A percentile compares a stretch with the other conserved stretches of the same genome.
phyloP scores from a whole-genome alignment of 1,140 invertebrate species.

The Pogonognathellus flavescens region DNA sequence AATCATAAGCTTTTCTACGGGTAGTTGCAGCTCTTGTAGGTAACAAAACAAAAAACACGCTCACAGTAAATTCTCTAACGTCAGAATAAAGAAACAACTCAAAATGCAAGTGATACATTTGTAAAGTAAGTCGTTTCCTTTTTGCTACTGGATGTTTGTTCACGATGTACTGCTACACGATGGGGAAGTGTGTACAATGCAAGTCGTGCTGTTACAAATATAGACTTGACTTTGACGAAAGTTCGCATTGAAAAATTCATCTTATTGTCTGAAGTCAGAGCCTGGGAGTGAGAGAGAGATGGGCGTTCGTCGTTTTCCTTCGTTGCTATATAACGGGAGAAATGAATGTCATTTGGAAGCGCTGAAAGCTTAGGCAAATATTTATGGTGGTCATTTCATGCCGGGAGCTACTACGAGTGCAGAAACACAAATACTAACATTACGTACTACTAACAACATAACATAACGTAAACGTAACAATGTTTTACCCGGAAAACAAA shows the following conservation, averaged over 20 bases:
- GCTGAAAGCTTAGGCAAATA: slow-evolving; percentile 51
- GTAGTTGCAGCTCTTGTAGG: not conserved
- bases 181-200: too few species aligned
- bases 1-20: too few species aligned
- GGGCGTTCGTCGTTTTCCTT: not conserved
- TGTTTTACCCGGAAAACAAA: not conserved
- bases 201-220: too few species aligned
- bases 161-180: too few species aligned
- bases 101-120: too few species aligned
- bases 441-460: not conserved
- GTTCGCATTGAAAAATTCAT: slow-evolving; percentile 40
- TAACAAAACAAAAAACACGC: not conserved
- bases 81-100: too few species aligned
- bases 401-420: slow-evolving; percentile 18
- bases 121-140: too few species aligned
- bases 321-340: slow-evolving; percentile 35
- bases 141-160: too few species aligned
- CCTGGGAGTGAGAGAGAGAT: not conserved
- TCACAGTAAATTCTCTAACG: not conserved
- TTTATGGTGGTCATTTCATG: slow-evolving; percentile 50
- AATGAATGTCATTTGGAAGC: slow-evolving; percentile 52
- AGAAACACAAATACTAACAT: slow-evolving; percentile 8
- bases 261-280: slow-evolving; percentile 36
- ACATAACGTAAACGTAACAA: slow-evolving; percentile 15
- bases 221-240: slow-evolving; percentile 39